Evolutionary conservation across 2,113 vertebrate species (phyloP).

Genomic region (Aphelocoma coerulescens): DNA sequence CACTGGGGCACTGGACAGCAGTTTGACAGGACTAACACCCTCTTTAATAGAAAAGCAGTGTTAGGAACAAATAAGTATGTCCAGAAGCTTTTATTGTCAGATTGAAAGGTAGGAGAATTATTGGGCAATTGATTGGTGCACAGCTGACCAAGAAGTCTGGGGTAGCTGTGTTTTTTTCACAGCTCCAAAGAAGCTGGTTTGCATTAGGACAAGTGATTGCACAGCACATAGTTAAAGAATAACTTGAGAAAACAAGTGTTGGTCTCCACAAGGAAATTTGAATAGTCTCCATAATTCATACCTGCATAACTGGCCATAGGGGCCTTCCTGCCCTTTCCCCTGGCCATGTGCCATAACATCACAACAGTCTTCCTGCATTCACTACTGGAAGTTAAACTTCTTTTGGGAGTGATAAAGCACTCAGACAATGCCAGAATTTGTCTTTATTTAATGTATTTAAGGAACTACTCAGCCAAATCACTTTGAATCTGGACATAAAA

Average conservation of each 20-base stretch:
- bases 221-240: not conserved
- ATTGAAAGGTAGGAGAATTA: not conserved
- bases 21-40: not conserved
- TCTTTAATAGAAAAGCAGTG: not conserved
- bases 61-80: not conserved
- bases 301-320: not conserved
- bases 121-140: not conserved
- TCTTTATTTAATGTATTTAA: not conserved
- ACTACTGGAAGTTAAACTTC: not conserved
- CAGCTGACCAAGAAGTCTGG: not conserved
- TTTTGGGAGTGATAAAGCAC: not conserved
- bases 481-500: not conserved
- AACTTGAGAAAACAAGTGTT: not conserved
- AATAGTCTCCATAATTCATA: not conserved
- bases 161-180: not conserved
- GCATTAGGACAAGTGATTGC: not conserved
- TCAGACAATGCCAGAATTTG: not conserved
- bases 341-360: fast-evolving
- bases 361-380: not conserved
- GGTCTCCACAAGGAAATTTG: not conserved
- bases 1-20: not conserved
- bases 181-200: not conserved
- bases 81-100: not conserved
- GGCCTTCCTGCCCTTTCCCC: not conserved
- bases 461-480: not conserved